Base-by-base conservation (phyloP, 2,113 vertebrate species). In the Turnix velox region DNA sequence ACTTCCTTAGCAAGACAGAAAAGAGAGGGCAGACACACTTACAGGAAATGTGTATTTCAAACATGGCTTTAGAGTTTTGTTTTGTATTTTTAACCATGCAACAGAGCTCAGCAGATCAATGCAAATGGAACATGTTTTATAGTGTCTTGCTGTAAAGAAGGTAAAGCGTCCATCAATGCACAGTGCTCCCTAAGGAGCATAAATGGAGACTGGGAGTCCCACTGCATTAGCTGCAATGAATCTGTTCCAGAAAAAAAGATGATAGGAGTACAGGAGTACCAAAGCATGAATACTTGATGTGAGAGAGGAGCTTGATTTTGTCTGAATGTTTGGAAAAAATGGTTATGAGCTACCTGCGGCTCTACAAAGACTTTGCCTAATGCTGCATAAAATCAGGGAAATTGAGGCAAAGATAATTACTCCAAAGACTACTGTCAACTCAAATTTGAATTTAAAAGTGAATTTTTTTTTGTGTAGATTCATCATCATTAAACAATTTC, bases 201-300 rank as follows among this genome's bases (percentile, higher is more conserved):
- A 94, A 96, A 97, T 83, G 83, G 87, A 94, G 90, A 94, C 40
- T 74, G 72, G 76, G 71, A 94, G 66, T 88, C 80, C 88, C 87
- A 81, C 0, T 90, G 82, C 87, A 91, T 93, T 90, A 94, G 68
- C 72, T 93, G 68, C 82, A 78, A 93, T 68, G 75, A 89, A 92
- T 90, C 88, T 90, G 39, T 65, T 81, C 58, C 79, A 90, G 87
- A 67, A 88, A 76, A 63, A 45, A 83, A 65, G 43, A 80, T 75
- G 42, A 84, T 2, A 89, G 59, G 55, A 94, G 73, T n/a, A 58
- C 18, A 89, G 59, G 55, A 94, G 73, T n/a, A 58, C 18, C 78
- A 94, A 72, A 57, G 45, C 71, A 87, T 91, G 78, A 92, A 91
- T 92, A 85, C 67, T 61, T 61, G 74, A 93, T 73, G 31, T 74